Evolutionary conservation across 2,888 invertebrate genomes (phyloP), one percentile per base, ranked within the genome.

Genomic region (Dryadula phaetusa): DNA sequence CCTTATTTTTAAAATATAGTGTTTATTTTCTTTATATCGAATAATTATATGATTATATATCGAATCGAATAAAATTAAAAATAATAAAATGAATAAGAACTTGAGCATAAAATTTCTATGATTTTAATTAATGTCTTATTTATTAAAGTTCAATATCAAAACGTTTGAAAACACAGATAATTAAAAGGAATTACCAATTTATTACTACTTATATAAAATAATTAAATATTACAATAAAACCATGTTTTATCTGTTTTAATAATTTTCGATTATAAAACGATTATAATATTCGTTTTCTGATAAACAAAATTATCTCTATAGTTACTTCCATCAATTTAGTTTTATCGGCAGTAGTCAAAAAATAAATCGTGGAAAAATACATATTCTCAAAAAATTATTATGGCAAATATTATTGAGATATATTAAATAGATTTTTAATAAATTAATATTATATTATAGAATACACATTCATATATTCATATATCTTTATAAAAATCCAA

Each of bases 271-370:
- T 16, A 34, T 47, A n/a, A 65, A 56, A 20, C n/a, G 64, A 60
- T 64, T 64, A 60, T 22, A 34, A 63, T 49, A 47, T 44, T 18
- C 49, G 63, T 18, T 52, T 37, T 16, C 34, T 63, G 67, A 67
- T 68, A 68, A 68, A 52, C 20, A 56, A 40, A 25, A 4, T 56
- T 56, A 56, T 56, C 40, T 56, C 10, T 16, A 25, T 22, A 56
- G 10, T n/a, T 5, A 40, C 25, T 40, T 25, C 56, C 37, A 56
- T 40, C 56, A 56, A 56, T 56, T 56, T 40, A 40, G 25, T 56
- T 56, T 54, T 60, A 64, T 65, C 68, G 18, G 14, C 49, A 6
- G 54, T 65, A 68, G 56, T 61, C 47, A 34, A 64, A 64, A 63
- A 56, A 37, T 20, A 58, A 34, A 58, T 22, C 16, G n/a, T 25